These are phyloP conservation scores for Hydra vulgaris DNA, from an alignment of 30 jellyfish, hydroid and myxozoan genomes.

Conservation along the genomic window DNA sequence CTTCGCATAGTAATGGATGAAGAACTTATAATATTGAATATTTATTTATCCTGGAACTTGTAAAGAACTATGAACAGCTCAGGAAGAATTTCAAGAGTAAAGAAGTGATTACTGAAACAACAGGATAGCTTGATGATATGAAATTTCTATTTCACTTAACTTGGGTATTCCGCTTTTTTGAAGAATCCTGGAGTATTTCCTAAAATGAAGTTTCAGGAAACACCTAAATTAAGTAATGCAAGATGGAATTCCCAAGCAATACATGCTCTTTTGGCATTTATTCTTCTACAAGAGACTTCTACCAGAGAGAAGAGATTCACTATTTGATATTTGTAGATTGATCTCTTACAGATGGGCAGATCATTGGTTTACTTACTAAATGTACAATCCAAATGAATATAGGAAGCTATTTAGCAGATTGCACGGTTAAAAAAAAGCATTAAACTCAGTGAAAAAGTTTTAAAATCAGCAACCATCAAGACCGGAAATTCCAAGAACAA, in stretches of 20 bases:
- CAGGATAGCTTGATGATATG: not conserved
- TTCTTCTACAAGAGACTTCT: not conserved
- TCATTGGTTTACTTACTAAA: not conserved
- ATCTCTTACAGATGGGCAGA: not conserved
- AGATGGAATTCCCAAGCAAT: not conserved
- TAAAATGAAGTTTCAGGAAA: not conserved
- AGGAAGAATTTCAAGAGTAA: not conserved
- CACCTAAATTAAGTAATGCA: not conserved
- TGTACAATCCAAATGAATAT: too few species aligned
- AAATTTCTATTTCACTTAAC: not conserved
- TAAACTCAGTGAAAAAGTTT: not conserved
- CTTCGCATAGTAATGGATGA: not conserved
- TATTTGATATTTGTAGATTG: not conserved
- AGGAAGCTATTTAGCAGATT: not conserved
- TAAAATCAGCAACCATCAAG: not conserved
- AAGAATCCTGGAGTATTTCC: not conserved
- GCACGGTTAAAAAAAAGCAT: not conserved
- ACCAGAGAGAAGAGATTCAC: not conserved
- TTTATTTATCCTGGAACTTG: not conserved
- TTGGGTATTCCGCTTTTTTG: not conserved
- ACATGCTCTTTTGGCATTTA: not conserved
- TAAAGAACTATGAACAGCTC: not conserved
- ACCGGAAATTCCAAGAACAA: not conserved
- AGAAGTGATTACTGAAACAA: not conserved
- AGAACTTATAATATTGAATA: not conserved